phyloP scores from a whole-genome alignment of 1,140 invertebrate genomes.

The Pararge aegeria region DNA sequence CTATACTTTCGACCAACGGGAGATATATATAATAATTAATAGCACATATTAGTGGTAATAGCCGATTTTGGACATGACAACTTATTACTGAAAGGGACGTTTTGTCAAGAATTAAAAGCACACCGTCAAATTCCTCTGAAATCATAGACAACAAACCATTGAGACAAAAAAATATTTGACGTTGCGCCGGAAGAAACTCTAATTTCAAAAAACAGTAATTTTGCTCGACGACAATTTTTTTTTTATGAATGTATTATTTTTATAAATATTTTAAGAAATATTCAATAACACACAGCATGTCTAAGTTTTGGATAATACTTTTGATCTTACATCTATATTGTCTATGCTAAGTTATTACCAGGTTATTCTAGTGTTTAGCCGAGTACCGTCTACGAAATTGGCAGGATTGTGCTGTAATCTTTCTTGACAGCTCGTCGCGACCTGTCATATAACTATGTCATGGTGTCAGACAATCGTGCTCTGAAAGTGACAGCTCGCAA shows the following conservation, averaged over 20 bases:
- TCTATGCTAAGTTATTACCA: conserved; percentile 72
- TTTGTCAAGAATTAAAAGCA: conserved; percentile 37
- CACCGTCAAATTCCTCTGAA: conserved; percentile 32
- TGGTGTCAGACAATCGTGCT: too few species aligned
- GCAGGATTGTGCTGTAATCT: too few species aligned
- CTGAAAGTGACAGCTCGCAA: too few species aligned
- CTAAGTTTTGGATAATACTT: conserved; percentile 77
- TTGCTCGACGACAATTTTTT: conserved; percentile 47
- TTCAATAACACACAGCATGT: conserved; percentile 71
- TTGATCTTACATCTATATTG: conserved; percentile 68
- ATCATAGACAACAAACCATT: conserved; percentile 3
- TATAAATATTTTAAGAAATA: conserved; percentile 50
- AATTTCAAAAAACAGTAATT: conserved; percentile 7
- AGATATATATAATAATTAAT: conserved; percentile 26
- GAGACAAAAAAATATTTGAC: conserved; percentile 36
- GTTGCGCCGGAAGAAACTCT: conserved; percentile 27
- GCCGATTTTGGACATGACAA: conserved; percentile 36
- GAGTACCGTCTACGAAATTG: conserved; percentile 56
- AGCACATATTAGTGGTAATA: conserved; percentile 33
- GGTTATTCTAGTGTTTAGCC: conserved; percentile 64
- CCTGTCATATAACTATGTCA: too few species aligned
- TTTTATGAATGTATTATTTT: conserved; percentile 18
- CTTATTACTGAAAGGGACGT: conserved; percentile 29
- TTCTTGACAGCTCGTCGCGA: too few species aligned
- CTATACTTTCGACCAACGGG: conserved; percentile 32